These are phyloP conservation scores for Lutraria lutraria DNA, from an alignment of 2,888 invertebrate genomes.

Conservation along the genomic window DNA sequence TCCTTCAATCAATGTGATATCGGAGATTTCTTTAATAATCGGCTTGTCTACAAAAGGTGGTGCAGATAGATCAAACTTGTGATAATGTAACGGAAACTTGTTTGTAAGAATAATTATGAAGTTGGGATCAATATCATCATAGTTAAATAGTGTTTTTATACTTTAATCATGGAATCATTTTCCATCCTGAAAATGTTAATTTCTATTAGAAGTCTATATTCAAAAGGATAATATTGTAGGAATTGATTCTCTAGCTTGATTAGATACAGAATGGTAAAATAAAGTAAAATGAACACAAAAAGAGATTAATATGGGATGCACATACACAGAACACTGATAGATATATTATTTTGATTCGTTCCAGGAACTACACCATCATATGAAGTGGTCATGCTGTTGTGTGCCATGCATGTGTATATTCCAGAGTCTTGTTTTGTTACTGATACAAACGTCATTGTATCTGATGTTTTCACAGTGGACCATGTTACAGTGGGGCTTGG, in stretches of 20 bases:
- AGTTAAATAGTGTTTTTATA: not conserved
- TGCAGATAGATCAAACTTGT: no score
- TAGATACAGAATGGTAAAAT: not conserved
- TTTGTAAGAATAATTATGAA: not conserved
- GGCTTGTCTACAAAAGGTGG: not conserved
- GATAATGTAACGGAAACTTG: not conserved
- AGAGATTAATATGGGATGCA: not conserved
- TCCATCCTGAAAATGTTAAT: not conserved
- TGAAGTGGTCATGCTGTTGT: constrained; percentile 7
- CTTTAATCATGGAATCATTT: not conserved
- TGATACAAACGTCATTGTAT: not conserved
- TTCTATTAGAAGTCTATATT: not conserved
- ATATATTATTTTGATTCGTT: not conserved
- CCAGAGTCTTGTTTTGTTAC: not conserved
- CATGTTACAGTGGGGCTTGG: not conserved
- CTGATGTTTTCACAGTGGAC: not conserved
- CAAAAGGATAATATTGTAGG: not conserved
- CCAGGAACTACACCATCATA: constrained; percentile 1
- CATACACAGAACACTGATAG: constrained; percentile 5
- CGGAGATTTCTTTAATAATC: not conserved
- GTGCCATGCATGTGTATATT: not conserved
- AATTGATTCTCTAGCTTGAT: not conserved
- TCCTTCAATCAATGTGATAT: not conserved
- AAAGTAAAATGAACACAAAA: no score
- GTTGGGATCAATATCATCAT: not conserved